These are phyloP conservation scores for Achlya flavicornis DNA, from an alignment of 2,888 invertebrate genomes.

Conservation along the genomic window DNA sequence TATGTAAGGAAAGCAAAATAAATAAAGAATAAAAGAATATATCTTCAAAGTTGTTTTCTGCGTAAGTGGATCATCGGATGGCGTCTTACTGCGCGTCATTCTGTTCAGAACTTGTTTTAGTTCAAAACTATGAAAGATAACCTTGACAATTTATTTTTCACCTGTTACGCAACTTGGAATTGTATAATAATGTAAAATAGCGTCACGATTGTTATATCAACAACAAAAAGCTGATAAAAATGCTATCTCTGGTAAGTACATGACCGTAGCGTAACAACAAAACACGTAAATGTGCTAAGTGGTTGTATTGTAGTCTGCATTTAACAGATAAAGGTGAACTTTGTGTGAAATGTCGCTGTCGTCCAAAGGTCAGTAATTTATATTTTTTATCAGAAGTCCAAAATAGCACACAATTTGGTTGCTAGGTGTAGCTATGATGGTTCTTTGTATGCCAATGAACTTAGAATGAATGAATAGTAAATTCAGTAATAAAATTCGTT, in stretches of 20 bases:
- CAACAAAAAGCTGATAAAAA: constrained; percentile 10
- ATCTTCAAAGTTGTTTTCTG: too few species aligned
- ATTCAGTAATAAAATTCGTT: neutral
- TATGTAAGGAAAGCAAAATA: too few species aligned
- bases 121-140: neutral
- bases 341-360: constrained; percentile 36
- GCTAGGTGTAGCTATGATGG: too few species aligned
- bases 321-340: constrained; percentile 11
- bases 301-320: neutral
- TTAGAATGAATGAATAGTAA: too few species aligned
- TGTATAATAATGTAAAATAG: constrained; percentile 4
- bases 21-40: too few species aligned
- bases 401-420: neutral
- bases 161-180: neutral
- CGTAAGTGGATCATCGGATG: too few species aligned
- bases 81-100: too few species aligned
- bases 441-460: too few species aligned
- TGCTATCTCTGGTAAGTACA: constrained; percentile 31
- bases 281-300: constrained; percentile 34
- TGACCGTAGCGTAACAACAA: constrained; percentile 27
- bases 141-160: neutral
- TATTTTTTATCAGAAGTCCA: neutral
- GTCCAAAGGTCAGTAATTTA: constrained; percentile 48
- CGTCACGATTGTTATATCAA: constrained; percentile 17
- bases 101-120: neutral